Conservation (phyloP, 2,888 invertebrate genomes). For the Anaspis maculata region DNA sequence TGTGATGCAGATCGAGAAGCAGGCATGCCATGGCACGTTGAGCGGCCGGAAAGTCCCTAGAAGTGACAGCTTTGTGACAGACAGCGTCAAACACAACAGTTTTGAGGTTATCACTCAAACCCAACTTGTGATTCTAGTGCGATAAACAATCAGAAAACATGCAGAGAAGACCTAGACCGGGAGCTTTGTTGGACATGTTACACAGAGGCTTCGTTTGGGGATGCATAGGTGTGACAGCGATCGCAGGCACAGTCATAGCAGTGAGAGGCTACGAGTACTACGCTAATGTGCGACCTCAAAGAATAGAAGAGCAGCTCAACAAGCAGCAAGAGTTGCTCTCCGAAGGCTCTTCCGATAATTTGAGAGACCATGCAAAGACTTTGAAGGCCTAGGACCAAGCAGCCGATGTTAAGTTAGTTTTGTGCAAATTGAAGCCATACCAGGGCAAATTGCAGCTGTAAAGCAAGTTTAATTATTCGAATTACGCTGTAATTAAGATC, state of each 20-base stretch:
- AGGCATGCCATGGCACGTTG: too few relatives aligned
- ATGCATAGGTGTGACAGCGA: conserved; percentile 45
- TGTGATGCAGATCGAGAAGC: too few relatives aligned
- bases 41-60: too few relatives aligned
- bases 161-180: conserved; percentile 38
- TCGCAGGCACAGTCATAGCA: too few relatives aligned
- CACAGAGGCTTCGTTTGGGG: conserved; percentile 49
- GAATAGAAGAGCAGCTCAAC: conserved; percentile 35
- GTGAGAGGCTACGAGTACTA: conserved; percentile 44
- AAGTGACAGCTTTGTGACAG: too few relatives aligned
- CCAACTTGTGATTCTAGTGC: not conserved
- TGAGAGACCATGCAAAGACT: conserved; percentile 35
- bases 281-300: conserved; percentile 43
- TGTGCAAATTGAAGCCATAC: not conserved
- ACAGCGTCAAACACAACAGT: too few relatives aligned
- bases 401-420: not conserved
- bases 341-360: conserved; percentile 40
- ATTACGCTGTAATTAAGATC: too few relatives aligned
- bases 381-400: conserved; percentile 1
- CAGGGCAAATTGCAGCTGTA: too few relatives aligned
- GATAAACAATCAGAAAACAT: conserved; percentile 20
- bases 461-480: too few relatives aligned
- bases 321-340: conserved; percentile 42
- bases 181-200: conserved; percentile 41
- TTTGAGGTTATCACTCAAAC: too few relatives aligned